Base-by-base conservation (phyloP, 2,113 vertebrate genomes). In the Hyperopisus bebe region DNA sequence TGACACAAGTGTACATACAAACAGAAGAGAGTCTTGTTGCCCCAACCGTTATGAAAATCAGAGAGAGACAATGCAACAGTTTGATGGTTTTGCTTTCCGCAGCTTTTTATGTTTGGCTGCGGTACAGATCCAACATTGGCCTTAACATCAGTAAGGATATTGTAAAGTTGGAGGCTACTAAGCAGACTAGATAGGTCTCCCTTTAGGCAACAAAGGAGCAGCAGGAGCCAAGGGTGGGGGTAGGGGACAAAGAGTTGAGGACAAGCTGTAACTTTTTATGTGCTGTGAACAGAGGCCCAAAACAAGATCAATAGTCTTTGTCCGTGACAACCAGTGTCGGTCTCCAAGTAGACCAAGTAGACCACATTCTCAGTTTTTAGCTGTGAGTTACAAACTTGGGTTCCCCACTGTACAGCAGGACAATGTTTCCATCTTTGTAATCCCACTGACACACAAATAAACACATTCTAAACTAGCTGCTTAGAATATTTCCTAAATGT, bases 11-110 rank as follows among this genome's bases (percentile, higher is more conserved):
- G 44, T 70, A 46, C 80, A n/a, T 31, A 62, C 35, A 55, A 27
- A 21, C 10, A 53, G 10, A 85, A 47, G 15, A 24, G 47, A 39
- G 48, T 31, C 19, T 21, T 82, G 70, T 82, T 80, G 35, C 31
- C 42, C 53, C 80, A 89, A 84, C 51, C 17, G 35, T 48, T 89
- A 83, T 89, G 77, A 62, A 84, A 58, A 89, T 84, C 39, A 84
- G 89, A 3, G 39, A 53, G 80, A 3, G 21, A 27, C 15, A 31
- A 70, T 70, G 3, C 62, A 70, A 44, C 7, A 46, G 19, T 48
- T 15, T 55, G 35, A 83, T 31, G 51, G 6, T 42, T 85, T 2
- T 31, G 24, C 47, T 17, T 51, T 74, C 46, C 15, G 1, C 39
- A 27, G 80, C 35, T 46, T 53, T 55, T 53, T 50, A 35, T 88